Base-by-base conservation (phyloP, 2,888 invertebrate genomes). In the Pollenia amentaria region DNA sequence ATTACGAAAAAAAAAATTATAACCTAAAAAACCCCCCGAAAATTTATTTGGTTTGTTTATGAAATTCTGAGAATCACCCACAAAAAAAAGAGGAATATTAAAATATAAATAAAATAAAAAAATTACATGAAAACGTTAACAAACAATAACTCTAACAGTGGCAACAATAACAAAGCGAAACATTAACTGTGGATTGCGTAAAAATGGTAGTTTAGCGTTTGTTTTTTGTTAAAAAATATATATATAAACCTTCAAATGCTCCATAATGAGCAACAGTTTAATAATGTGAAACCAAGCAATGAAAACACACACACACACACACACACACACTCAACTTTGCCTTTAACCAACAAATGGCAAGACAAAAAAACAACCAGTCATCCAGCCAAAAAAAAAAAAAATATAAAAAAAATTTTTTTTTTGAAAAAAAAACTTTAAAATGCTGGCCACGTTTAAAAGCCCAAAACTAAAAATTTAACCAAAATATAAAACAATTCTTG, bases 161-260 rank as follows among this genome's bases (percentile, higher is more conserved):
- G 48, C 48, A 51, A 62, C 16, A 84, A 62, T 53, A 77, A 81
- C 70, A 81, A 70, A 77, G 16, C 72, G 46, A 72, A 85, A 78
- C 57, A 67, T 82, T 82, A 85, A 78, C 85, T 73, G 75, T 55
- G 55, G 69, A 82, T 85, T 85, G 85, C 78, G 85, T 85, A 82
- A 85, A 81, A 77, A 65, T 44, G 18, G 51, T 64, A 44, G 29
- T 75, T 42, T 65, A 21, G 65, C 18, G 38, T 53, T 40, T 62
- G 6, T 12, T 57, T 70, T 16, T 55, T 55, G 53, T 53, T 53
- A 40, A 51, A 62, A 46, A 65, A 53, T 40, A 48, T 40, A 40
- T 40, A 44, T 65, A 80, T 67, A 75, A 81, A 76, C 75, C 76
- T 76, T 70, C 76, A 76, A 83, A 76, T 76, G 76, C 70, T 55